Evolutionary conservation across 1,140 invertebrate genomes (phyloP), one percentile per base, ranked within the genome.

Genomic region (Harlomillsia oculata): DNA sequence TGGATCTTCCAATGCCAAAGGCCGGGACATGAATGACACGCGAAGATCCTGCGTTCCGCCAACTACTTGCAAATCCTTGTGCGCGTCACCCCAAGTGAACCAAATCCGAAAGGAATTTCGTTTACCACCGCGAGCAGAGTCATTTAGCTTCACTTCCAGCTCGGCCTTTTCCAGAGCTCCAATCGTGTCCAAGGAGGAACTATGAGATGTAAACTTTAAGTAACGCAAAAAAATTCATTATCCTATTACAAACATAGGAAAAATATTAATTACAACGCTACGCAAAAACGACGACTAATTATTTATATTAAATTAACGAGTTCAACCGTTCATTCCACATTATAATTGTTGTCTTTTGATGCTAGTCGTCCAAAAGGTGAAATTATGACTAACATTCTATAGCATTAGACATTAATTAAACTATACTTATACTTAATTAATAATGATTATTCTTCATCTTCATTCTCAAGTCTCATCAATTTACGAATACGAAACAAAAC

Each of bases 41-140:
- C 74, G 82, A 63, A 84, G 82, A 29, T 82, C 82, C 70, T 84
- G 82, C 45, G 81, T 83, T 41, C 82, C 82, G 44, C 82, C 85
- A 66, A 80, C 84, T 16, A 56, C 59, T 6, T 53, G 56, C 82
- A 79, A 58, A 49, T 77, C 41, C 77, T 80, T 13, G 72, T 77
- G 3, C 73, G 76, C 25, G 80, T 79, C 20, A 72, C 82, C 52
- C 79, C 81, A 50, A 78, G 80, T 66, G 78, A 50, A 54, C 77
- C 56, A 77, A 77, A 18, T 71, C 73, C 58, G 69, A 75, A 64
- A 77, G 76, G 69, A 79, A 76, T 64, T 73, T 70, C 70, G 71
- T 18, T 59, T 60, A 43, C n/a, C n/a, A n/a, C 53, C 60, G 4
- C 14, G 61, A 32, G 63, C 60, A 29, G 58, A 63, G 51, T 65